These are phyloP conservation scores for Cotesia vestalis DNA, from an alignment of 1,140 invertebrate species.

Conservation along the genomic window DNA sequence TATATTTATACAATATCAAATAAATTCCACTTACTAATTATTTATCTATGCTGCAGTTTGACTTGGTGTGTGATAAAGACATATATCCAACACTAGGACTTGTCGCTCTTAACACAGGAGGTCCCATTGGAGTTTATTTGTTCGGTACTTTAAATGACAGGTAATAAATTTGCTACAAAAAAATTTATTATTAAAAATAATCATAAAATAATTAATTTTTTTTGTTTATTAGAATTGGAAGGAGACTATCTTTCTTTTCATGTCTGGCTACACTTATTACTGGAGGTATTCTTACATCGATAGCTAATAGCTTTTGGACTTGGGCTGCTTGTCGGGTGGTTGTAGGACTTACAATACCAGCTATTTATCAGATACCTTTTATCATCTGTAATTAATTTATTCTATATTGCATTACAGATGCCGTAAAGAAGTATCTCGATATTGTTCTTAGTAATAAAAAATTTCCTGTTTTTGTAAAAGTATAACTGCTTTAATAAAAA, in stretches of 20 bases:
- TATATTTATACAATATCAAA: too few relatives aligned
- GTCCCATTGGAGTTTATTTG: constrained; percentile 85
- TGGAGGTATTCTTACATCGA: constrained; percentile 80
- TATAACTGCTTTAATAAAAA: too few relatives aligned
- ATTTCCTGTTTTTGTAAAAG: too few relatives aligned
- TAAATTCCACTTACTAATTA: too few relatives aligned
- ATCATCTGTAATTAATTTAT: constrained; percentile 78
- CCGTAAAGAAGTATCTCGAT: too few relatives aligned
- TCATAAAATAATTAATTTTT: constrained; percentile 32
- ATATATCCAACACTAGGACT: constrained; percentile 87
- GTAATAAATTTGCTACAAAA: constrained; percentile 49
- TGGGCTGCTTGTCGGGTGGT: constrained; percentile 82
- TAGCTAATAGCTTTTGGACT: constrained; percentile 79
- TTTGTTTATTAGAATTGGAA: constrained; percentile 71
- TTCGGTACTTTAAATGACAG: constrained; percentile 86
- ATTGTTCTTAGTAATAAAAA: too few relatives aligned
- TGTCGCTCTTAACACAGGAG: constrained; percentile 83
- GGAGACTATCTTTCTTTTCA: constrained; percentile 82
- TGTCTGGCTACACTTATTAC: constrained; percentile 80
- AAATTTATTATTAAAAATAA: too few relatives aligned
- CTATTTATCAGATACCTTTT: constrained; percentile 94
- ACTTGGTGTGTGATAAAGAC: constrained; percentile 83
- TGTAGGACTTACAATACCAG: constrained; percentile 87
- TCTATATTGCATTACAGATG: too few relatives aligned
- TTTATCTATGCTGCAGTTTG: constrained; percentile 70